These are phyloP conservation scores for Coregonus clupeaformis DNA, from an alignment of 2,113 vertebrate species.

Conservation along the genomic window DNA sequence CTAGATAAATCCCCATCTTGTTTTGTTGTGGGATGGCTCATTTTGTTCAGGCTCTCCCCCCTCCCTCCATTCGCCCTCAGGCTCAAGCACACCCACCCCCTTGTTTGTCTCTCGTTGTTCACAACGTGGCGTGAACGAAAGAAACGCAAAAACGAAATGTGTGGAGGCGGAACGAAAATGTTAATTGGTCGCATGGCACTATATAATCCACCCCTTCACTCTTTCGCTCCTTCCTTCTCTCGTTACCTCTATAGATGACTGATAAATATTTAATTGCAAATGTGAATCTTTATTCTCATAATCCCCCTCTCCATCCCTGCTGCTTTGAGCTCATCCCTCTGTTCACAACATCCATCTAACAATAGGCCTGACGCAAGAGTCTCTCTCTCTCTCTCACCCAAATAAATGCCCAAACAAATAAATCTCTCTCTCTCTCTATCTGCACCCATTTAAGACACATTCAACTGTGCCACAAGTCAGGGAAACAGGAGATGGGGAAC, in stretches of 20 bases:
- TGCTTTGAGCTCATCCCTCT: constrained; percentile 77
- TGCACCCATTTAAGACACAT: background rate
- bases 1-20: constrained; percentile 80
- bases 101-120: constrained; percentile 50
- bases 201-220: constrained; percentile 64
- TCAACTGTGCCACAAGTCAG: no score
- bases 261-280: constrained; percentile 47
- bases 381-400: constrained; percentile 43
- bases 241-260: constrained; percentile 23
- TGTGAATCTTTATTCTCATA: constrained; percentile 9
- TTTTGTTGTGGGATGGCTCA: constrained; percentile 57
- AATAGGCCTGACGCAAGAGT: constrained; percentile 76
- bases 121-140: constrained; percentile 9
- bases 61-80: background rate
- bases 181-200: constrained; percentile 58
- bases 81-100: background rate
- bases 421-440: background rate
- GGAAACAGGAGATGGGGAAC: no score
- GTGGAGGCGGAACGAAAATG: constrained; percentile 38
- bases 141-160: constrained; percentile 28
- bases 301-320: constrained; percentile 65
- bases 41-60: constrained; percentile 47
- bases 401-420: no score
- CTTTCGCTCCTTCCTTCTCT: constrained; percentile 41
- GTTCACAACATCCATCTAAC: constrained; percentile 77